Evolutionary conservation across 2,113 vertebrate genomes (phyloP).

Genomic region (Pogona vitticeps): DNA sequence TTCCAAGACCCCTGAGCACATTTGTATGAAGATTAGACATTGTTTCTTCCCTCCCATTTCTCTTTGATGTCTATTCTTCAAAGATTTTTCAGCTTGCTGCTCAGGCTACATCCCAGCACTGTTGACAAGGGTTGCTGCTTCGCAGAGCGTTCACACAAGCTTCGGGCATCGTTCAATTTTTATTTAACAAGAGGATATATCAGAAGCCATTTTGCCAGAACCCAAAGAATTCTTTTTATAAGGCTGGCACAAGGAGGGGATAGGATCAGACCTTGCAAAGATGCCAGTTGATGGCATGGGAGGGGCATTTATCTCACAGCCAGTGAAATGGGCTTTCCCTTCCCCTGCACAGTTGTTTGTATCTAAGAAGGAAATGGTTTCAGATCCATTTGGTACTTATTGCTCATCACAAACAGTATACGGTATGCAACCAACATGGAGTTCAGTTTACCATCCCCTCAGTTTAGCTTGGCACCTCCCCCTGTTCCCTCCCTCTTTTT

Average conservation of each 20-base stretch:
- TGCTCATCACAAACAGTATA: background rate
- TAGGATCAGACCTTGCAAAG: slow-evolving; percentile 26
- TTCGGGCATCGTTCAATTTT: slow-evolving; percentile 28
- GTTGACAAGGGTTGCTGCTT: slow-evolving; percentile 59
- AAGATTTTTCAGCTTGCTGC: slow-evolving; percentile 61
- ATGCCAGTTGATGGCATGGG: background rate
- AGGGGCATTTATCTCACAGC: too few species aligned
- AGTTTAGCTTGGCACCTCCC: background rate
- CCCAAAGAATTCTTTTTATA: background rate
- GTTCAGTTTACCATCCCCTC: too few species aligned
- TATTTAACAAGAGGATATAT: background rate
- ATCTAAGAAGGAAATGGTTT: background rate
- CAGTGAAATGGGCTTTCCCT: background rate
- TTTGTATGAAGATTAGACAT: slow-evolving; percentile 79
- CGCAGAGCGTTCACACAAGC: slow-evolving; percentile 47
- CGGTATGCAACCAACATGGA: too few species aligned
- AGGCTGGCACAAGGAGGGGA: fast-evolving
- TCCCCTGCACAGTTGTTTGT: background rate
- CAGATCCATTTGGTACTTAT: background rate
- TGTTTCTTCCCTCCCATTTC: slow-evolving; percentile 71
- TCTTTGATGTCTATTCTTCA: slow-evolving; percentile 78
- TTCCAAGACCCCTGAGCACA: slow-evolving; percentile 67
- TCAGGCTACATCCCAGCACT: slow-evolving; percentile 64
- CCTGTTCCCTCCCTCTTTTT: background rate
- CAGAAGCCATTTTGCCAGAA: background rate